Conservation (phyloP, 2,888 invertebrate genomes). For the Apodemia duryi region DNA sequence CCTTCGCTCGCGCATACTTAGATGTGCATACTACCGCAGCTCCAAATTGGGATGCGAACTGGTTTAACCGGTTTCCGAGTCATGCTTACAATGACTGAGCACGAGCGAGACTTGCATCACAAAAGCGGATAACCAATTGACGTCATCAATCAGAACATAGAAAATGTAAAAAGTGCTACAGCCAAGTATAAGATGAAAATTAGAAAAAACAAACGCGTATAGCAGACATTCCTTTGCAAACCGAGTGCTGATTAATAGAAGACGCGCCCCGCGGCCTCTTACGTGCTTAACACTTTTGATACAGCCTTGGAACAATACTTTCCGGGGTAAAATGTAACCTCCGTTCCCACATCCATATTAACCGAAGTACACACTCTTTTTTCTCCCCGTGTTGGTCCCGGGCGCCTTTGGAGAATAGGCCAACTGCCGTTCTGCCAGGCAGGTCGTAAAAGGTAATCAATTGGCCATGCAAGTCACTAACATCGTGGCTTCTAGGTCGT, state of each 20-base stretch:
- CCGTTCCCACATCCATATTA: no score
- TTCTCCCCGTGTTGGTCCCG: no score
- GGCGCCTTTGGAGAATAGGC: no score
- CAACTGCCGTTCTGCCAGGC: no score
- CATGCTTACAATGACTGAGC: neutral
- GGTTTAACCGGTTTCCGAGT: neutral
- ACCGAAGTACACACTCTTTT: no score
- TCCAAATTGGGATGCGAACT: constrained; percentile 1
- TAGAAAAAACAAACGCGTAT: neutral
- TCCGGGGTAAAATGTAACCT: no score
- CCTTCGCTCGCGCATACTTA: constrained; percentile 24
- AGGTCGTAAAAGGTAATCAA: no score
- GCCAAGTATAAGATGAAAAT: neutral
- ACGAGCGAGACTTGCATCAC: neutral
- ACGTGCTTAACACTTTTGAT: no score
- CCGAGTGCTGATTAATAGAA: neutral
- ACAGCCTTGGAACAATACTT: no score
- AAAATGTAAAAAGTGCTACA: constrained; percentile 28
- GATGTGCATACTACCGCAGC: neutral
- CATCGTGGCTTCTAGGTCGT: no score
- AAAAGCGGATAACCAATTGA: neutral
- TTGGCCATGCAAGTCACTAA: no score
- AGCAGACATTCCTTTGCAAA: no score
- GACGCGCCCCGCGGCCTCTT: neutral
- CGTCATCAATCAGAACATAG: constrained; percentile 23